Evolutionary conservation across 2,797 vertebrate genomes (phyloP).

Genomic region (Hapalemur alaotrensis): DNA sequence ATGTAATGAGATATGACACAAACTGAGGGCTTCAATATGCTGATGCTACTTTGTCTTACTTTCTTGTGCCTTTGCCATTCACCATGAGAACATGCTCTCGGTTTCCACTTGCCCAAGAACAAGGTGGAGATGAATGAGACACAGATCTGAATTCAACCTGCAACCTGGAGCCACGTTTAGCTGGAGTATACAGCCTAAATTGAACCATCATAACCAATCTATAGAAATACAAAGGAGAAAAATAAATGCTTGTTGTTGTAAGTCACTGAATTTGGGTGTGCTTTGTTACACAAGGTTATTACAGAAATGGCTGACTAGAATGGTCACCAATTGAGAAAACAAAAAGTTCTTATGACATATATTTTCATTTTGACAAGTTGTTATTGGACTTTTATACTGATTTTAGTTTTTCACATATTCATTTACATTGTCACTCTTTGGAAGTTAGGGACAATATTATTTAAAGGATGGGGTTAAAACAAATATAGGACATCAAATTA

Average conservation of each 20-base stretch:
- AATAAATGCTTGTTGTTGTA: not conserved
- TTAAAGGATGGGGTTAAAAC: not conserved
- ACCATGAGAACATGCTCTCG: not conserved
- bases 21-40: not conserved
- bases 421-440: not conserved
- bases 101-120: not conserved
- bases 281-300: not conserved
- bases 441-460: not conserved
- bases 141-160: not conserved
- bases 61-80: not conserved
- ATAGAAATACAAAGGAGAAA: not conserved
- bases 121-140: not conserved
- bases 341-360: not conserved
- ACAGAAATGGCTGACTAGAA: not conserved
- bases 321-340: not conserved
- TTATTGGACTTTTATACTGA: not conserved
- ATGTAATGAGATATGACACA: not conserved
- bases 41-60: not conserved
- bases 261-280: not conserved
- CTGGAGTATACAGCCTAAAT: not conserved
- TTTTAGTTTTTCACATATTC: slow-evolving; percentile 10
- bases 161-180: not conserved
- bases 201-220: not conserved
- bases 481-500: not conserved
- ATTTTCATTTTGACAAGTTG: not conserved